Base-by-base conservation (phyloP, 1,140 invertebrate genomes). In the Elymnias hypermnestra region DNA sequence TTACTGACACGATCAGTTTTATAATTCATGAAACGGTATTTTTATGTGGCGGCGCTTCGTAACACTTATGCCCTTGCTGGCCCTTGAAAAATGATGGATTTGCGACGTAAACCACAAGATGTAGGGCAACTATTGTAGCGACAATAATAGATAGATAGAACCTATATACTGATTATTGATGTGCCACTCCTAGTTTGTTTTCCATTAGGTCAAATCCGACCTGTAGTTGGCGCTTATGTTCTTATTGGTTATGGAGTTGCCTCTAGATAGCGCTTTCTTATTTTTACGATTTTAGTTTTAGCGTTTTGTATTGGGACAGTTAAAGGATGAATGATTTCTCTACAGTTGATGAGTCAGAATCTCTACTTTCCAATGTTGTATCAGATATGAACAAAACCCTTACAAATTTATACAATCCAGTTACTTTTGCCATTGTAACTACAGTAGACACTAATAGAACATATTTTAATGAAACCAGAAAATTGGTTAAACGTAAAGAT, bases 301-400 rank as follows among this genome's bases (percentile, higher is more conserved):
- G n/a, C n/a, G n/a, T n/a, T n/a, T n/a, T n/a, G n/a, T n/a, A n/a
- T n/a, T n/a, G n/a, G n/a, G n/a, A n/a, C n/a, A n/a, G n/a, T 53
- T 64, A 36, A 56, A 55, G 12, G 60, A 72, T 19, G 57, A 63
- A 68, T 21, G 75, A 76, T 33, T 61, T 76, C 19, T 65, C 72
- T 5, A 79, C 77, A 44, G 76, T 83, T 2, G 79, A 83, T 36
- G 79, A 83, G 53, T 81, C 76, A 4, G 74, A 82, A 55, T 77
- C 74, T 13, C 44, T 84, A 8, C 61, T 85, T 1, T 77, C 75
- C 7, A 77, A 83, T 56, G 73, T 83, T 1, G 70, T 79, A 0
- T 75, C 75, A 0, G 77, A 85, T 55, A 70, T 85, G 5, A 79
- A 85, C 25, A 79, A 83, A 53, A 85, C 82, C 5, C 54, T 85